Conservation (phyloP, 2,888 invertebrate genomes). For the Nysson spinosus region DNA sequence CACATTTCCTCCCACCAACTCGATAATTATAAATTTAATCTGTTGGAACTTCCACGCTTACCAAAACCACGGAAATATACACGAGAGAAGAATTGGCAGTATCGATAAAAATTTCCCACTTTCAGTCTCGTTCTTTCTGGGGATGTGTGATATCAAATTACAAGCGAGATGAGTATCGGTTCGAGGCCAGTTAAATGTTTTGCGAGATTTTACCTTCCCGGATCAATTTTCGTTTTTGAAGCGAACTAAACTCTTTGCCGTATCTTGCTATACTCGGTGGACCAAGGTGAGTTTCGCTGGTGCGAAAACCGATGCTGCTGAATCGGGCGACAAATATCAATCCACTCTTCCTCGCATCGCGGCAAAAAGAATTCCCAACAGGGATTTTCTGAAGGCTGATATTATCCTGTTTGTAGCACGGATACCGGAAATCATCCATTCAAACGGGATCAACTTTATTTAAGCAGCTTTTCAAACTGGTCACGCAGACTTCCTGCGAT, state of each 20-base stretch:
- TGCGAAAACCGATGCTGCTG: constrained; percentile 9
- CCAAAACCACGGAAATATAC: too few species aligned
- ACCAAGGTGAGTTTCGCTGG: constrained; percentile 8
- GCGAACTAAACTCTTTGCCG: background rate
- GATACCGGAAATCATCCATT: constrained; percentile 7
- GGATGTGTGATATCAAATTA: background rate
- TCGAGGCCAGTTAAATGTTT: background rate
- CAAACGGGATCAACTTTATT: constrained; percentile 9
- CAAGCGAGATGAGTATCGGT: background rate
- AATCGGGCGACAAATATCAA: constrained; percentile 13
- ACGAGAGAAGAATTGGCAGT: too few species aligned
- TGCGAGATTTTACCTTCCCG: background rate
- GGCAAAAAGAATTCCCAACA: background rate
- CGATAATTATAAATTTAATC: too few species aligned
- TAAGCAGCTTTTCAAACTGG: background rate
- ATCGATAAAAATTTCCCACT: too few species aligned
- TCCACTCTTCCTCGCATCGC: background rate
- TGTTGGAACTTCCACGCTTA: too few species aligned
- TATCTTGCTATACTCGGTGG: background rate
- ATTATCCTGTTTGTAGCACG: constrained; percentile 12
- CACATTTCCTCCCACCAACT: too few species aligned
- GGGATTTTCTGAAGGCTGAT: constrained; percentile 12
- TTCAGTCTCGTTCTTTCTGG: too few species aligned
- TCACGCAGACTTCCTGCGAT: too few species aligned
- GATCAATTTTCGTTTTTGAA: constrained; percentile 14